A percentile compares a stretch with the other conserved stretches of the same genome.
These are phyloP conservation scores for Betta splendens DNA, from an alignment of 2,797 vertebrate genomes.

Conservation along the genomic window DNA sequence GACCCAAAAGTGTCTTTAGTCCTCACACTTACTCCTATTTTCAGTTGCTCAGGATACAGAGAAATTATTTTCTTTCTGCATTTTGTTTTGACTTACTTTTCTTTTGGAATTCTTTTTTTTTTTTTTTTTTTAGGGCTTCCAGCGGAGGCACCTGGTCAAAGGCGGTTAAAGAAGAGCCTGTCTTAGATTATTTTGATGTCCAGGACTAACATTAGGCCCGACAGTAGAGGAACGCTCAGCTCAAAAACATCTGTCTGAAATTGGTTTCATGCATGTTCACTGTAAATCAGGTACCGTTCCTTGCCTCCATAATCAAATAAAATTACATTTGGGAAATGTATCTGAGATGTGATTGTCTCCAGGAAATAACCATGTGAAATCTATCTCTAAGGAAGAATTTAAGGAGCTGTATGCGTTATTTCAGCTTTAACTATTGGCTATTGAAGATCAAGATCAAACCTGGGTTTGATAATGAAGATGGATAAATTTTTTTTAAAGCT, in stretches of 20 bases:
- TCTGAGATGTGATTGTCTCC: constrained; percentile 15
- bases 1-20: not conserved
- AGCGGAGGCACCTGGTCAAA: constrained; percentile 83
- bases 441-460: not conserved
- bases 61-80: not conserved
- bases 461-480: not conserved
- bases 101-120: constrained; percentile 12
- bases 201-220: constrained; percentile 84
- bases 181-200: constrained; percentile 98
- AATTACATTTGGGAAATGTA: constrained; percentile 16
- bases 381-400: not conserved
- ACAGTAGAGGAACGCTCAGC: constrained; percentile 19
- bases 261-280: constrained; percentile 13
- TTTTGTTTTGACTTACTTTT: not conserved
- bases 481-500: constrained; percentile 23
- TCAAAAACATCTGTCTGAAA: no score
- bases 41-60: not conserved
- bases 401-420: not conserved
- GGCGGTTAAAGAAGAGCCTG: constrained; percentile 87
- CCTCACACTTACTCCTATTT: not conserved
- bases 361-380: not conserved
- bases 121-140: constrained; percentile 79
- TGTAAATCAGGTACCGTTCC: constrained; percentile 12
- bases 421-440: constrained; percentile 16
- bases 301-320: constrained; percentile 35